phyloP scores from a whole-genome alignment of 2,113 vertebrate genomes.

The Trichechus manatus region DNA sequence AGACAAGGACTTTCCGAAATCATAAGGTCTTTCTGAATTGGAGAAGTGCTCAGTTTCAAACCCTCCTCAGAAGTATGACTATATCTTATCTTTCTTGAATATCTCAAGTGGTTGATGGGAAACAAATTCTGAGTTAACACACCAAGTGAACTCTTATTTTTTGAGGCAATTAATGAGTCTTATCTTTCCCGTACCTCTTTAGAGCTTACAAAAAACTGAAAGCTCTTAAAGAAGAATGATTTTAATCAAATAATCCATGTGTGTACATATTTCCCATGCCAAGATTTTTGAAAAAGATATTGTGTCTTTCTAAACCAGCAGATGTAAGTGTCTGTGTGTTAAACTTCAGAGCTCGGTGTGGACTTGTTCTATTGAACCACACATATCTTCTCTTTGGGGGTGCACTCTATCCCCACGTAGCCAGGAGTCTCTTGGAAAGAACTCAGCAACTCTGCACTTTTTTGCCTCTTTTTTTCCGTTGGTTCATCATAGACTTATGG shows the following conservation, averaged over 20 bases:
- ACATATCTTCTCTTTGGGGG: neutral
- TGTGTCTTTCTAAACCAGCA: neutral
- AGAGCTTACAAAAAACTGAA: conserved; percentile 34
- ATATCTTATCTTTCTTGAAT: conserved; percentile 50
- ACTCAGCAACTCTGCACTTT: neutral
- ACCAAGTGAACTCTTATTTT: neutral
- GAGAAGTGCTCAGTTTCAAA: neutral
- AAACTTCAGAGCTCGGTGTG: neutral
- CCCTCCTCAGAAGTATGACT: neutral
- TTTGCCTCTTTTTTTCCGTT: neutral
- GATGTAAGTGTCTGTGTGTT: neutral
- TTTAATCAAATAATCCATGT: conserved; percentile 56
- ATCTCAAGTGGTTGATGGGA: neutral
- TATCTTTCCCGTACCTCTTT: neutral
- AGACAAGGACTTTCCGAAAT: conserved; percentile 34
- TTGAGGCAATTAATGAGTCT: neutral
- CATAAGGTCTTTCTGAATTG: neutral
- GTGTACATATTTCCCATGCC: neutral
- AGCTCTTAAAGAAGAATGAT: neutral
- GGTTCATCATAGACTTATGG: neutral
- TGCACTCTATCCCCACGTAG: neutral
- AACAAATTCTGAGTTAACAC: conserved; percentile 55
- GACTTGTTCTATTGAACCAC: neutral
- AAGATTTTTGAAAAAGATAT: neutral
- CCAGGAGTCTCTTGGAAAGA: neutral